A percentile compares a stretch with the other conserved stretches of the same genome.
These are phyloP conservation scores for Oreocharis arfaki DNA, from an alignment of 2,113 vertebrate genomes.

Conservation along the genomic window DNA sequence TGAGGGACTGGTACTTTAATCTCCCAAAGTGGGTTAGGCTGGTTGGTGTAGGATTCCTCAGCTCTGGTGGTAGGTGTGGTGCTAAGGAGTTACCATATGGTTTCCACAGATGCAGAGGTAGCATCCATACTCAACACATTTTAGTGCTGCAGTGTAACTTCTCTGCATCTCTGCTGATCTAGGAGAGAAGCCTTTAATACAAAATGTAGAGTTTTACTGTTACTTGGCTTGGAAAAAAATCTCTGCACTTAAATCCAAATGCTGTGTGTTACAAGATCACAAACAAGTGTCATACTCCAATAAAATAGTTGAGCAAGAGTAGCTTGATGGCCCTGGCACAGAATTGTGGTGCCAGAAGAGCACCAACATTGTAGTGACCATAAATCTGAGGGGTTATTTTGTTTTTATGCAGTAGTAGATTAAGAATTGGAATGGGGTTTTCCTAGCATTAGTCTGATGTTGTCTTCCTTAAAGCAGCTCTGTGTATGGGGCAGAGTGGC, in stretches of 20 bases:
- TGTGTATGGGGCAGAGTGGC: background rate
- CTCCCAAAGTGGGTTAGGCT: background rate
- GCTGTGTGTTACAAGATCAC: background rate
- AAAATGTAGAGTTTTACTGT: background rate
- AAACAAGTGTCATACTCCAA: background rate
- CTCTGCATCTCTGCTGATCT: background rate
- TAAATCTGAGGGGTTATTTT: background rate
- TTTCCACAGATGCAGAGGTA: background rate
- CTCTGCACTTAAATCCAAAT: background rate
- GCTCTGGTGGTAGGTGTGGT: background rate
- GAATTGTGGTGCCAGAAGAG: background rate
- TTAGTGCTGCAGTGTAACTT: background rate
- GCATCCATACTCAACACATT: background rate
- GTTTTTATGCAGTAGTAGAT: background rate
- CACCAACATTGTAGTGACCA: background rate
- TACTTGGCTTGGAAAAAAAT: background rate
- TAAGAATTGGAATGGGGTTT: background rate
- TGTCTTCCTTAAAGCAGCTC: background rate
- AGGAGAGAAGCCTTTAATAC: background rate
- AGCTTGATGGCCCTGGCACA: background rate
- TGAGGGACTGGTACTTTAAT: background rate
- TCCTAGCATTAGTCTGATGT: background rate
- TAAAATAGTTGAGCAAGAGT: background rate
- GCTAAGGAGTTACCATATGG: background rate
- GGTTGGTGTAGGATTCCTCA: background rate